Percentiles rank a stretch among this genome's conserved stretches.
Conservation (phyloP, 1,140 invertebrate genomes). For the Caenorhabditis remanei region DNA sequence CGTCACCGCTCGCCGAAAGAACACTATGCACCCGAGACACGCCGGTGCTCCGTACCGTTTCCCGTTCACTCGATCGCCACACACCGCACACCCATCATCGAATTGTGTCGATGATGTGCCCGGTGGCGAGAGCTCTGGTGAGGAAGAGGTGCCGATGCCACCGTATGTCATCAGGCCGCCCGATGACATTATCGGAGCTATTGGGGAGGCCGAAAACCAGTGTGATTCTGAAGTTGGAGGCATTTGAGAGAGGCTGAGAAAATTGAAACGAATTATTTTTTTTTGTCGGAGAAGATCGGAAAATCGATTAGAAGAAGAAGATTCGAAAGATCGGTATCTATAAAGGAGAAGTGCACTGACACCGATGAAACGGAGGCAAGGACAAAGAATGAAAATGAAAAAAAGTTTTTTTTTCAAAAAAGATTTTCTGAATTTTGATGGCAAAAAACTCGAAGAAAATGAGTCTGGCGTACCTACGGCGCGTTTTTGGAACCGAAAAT, state of each 20-base stretch:
- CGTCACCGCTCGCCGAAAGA: slow-evolving; percentile 60
- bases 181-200: slow-evolving; percentile 1
- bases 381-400: too few species aligned
- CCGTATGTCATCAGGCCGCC: slow-evolving; percentile 14
- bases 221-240: slow-evolving; percentile 45
- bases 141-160: not conserved
- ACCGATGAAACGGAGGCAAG: too few species aligned
- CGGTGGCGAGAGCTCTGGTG: not conserved
- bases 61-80: slow-evolving; percentile 61
- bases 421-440: too few species aligned
- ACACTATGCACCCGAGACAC: slow-evolving; percentile 64
- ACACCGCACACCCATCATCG: slow-evolving; percentile 56
- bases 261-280: not conserved
- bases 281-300: not conserved
- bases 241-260: not conserved
- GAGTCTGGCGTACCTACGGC: too few species aligned
- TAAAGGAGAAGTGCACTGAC: too few species aligned
- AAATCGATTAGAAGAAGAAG: not conserved
- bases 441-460: too few species aligned
- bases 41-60: slow-evolving; percentile 62
- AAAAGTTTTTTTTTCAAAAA: too few species aligned
- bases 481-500: too few species aligned
- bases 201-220: not conserved
- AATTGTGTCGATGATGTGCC: not conserved
- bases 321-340: not conserved